Evolutionary conservation across 2,888 invertebrate species (phyloP), one percentile per base, ranked within the genome.

Genomic region (Andrena trimmerana): DNA sequence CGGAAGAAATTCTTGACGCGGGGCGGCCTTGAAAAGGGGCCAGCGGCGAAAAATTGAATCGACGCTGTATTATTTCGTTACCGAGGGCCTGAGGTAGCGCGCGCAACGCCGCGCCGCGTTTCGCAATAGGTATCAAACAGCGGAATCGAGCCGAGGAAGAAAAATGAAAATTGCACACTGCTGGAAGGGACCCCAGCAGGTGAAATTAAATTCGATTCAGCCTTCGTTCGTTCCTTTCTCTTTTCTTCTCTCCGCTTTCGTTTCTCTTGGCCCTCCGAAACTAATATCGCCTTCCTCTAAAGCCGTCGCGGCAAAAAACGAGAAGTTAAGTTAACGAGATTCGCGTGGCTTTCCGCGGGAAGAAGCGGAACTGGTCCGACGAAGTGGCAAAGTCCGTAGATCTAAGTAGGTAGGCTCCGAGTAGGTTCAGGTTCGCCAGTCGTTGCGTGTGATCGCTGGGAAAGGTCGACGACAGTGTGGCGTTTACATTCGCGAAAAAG

Each of bases 151-250:
- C 20, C 24, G 10, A 42, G 4, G 7, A 50, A 13, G n/a, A 50
- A 57, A 63, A 67, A 42, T 16, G 42, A 57, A 54, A 54, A 10
- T 29, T 50, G 10, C 48, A 70, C 33, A 13, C 48, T 24, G 33
- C 13, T 60, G n/a, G 65, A 48, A 62, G 20, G 29, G 29, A 81
- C 13, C 68, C 24, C 68, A 42, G 2, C 24, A 29, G 27, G 50
- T 29, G 54, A 81, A 81, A 81, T 81, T 81, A 81, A 81, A 69
- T 81, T 66, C 48, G 52, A 81, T 73, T 73, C 69, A 42, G 63
- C 59, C n/a, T 33, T 24, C 60, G 69, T 60, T 36, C 59, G 50
- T 77, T 78, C 48, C 63, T 27, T 65, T 8, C 16, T 31, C 6
- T 20, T 29, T 10, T 20, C 8, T 31, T 24, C 20, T 6, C 13